phyloP scores from a whole-genome alignment of 2,797 vertebrate genomes.

The Silurus aristotelis region DNA sequence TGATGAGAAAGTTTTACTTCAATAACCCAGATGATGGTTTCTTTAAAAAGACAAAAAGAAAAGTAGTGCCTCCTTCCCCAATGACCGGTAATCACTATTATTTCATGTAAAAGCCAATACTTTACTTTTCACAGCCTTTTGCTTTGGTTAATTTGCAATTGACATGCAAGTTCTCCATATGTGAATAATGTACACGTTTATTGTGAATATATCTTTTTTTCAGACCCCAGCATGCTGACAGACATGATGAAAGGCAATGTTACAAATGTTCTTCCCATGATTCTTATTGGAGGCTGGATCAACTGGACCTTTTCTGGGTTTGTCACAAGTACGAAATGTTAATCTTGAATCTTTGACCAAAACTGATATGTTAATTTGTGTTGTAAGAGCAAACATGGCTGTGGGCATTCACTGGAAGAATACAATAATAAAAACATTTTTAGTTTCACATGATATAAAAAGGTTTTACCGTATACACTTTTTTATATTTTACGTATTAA shows the following conservation, averaged over 20 bases:
- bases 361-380: not conserved
- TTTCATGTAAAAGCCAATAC: not conserved
- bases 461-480: not conserved
- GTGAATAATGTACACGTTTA: not conserved
- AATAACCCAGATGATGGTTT: conserved; percentile 99
- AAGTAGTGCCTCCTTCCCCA: conserved; percentile 96
- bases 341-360: not conserved
- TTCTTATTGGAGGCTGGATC: conserved; percentile 98
- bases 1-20: conserved; percentile 97
- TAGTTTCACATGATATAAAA: not conserved
- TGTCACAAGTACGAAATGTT: conserved; percentile 88
- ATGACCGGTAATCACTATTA: conserved; percentile 87
- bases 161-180: not conserved
- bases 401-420: not conserved
- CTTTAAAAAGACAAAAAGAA: conserved; percentile 99
- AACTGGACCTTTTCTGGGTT: conserved; percentile 99
- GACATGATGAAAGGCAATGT: conserved; percentile 99
- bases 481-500: not conserved
- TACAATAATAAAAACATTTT: not conserved
- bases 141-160: not conserved
- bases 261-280: conserved; percentile 98
- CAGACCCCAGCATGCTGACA: conserved; percentile 98
- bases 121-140: not conserved
- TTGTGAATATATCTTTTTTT: conserved; percentile 42
- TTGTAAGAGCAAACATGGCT: not conserved